Percentiles rank a stretch among this genome's conserved stretches.
These are phyloP conservation scores for Catharus ustulatus DNA, from an alignment of 2,797 vertebrate species.

Conservation along the genomic window DNA sequence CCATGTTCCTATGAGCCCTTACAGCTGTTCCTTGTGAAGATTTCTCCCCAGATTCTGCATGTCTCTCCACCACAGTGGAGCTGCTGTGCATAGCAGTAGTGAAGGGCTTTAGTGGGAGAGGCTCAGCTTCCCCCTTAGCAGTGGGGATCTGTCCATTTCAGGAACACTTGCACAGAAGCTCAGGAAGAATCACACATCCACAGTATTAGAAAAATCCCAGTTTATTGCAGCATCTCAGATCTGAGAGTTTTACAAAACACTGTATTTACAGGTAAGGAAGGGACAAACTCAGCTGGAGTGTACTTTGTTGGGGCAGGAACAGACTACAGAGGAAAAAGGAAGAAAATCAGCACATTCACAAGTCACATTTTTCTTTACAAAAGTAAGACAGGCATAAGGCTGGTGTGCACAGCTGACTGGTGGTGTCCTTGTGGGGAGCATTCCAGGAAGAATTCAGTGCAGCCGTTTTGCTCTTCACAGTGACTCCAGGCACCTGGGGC, in stretches of 20 bases:
- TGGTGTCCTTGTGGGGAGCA: rapidly evolving
- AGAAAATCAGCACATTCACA: neutral
- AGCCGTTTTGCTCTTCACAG: neutral
- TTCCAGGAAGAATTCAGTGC: neutral
- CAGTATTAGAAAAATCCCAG: constrained; percentile 43
- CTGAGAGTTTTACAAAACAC: constrained; percentile 39
- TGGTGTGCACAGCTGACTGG: neutral
- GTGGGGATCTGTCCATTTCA: neutral
- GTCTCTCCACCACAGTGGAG: neutral
- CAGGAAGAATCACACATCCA: neutral
- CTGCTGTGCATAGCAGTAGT: neutral
- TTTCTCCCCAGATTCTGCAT: neutral
- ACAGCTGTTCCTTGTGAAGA: neutral
- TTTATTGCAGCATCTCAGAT: constrained; percentile 56
- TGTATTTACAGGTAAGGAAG: constrained; percentile 47
- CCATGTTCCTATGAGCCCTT: neutral
- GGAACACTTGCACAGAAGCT: neutral
- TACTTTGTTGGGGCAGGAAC: neutral
- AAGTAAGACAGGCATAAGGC: neutral
- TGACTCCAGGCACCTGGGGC: neutral
- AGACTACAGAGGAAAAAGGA: neutral
- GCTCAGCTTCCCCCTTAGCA: neutral
- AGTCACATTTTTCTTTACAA: neutral
- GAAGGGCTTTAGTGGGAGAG: rapidly evolving
- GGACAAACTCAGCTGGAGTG: neutral